Evolutionary conservation across 2,797 vertebrate species (phyloP), one percentile per base, ranked within the genome.

Genomic region (Cephalopachus bancanus): DNA sequence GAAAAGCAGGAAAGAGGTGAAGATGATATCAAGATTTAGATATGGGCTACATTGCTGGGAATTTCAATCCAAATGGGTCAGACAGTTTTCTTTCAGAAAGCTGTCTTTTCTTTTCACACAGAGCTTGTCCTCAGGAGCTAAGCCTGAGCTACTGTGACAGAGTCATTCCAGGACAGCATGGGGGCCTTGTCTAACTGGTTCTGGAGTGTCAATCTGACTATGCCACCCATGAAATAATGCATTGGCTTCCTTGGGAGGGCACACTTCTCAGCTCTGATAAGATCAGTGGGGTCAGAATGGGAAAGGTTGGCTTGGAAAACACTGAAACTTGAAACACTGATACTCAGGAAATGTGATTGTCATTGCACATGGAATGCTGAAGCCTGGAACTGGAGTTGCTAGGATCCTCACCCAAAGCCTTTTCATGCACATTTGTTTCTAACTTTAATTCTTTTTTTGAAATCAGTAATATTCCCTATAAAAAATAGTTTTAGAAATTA

Each of bases 281-380:
- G 33, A 94, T 95, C 75, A 83, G 24, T 65, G 78, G n/a, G 80
- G 75, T 95, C 60, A 57, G 67, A 64, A 89, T 55, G 55, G 76
- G 59, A 94, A 93, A 62, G 1, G 5, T 57, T 72, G 76, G 22
- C 55, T 10, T 10, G 83, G 72, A 95, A 93, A 95, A 44, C 74
- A 91, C 62, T 57, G 64, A 89, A 78, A 94, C 37, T 44, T 94
- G 26, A 92, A 93, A 71, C 67, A 15, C 17, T 71, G 83, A 83
- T 33, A 9, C 78, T 74, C 17, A 33, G 72, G 64, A 44, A 24
- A 64, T 10, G 9, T 37, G 10, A 7, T 11, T 51, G 10, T 59
- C 37, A 60, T 57, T 44, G 69, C 5, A n/a, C 3, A 14, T 0
- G 44, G 65, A 75, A 37, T 3, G 7, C 24, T 55, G 19, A 71